Evolutionary conservation across 2,113 vertebrate species (phyloP).

Genomic region (Coregonus clupeaformis): DNA sequence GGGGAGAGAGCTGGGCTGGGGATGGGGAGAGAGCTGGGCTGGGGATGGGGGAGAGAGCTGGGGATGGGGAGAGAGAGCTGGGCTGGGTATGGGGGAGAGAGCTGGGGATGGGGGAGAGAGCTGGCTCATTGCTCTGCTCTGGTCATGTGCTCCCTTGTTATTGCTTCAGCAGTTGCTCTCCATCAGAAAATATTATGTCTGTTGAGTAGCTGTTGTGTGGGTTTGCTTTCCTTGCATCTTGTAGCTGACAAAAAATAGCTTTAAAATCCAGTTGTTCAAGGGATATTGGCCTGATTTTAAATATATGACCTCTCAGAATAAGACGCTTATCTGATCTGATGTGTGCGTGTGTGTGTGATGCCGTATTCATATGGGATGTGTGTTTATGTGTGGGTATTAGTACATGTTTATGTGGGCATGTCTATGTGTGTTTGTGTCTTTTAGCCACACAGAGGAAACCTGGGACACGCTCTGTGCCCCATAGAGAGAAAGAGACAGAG

Average conservation of each 20-base stretch:
- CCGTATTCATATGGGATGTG: slow-evolving; percentile 51
- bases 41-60: not conserved
- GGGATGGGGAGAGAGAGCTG: not conserved
- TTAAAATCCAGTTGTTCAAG: too few relatives aligned
- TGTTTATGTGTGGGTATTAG: slow-evolving; percentile 11
- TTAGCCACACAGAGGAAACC: slow-evolving; percentile 41
- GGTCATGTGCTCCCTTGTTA: slow-evolving; percentile 67
- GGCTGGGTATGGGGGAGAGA: slow-evolving; percentile 7
- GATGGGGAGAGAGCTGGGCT: too few relatives aligned
- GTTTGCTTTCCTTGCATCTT: too few relatives aligned
- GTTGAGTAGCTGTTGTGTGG: too few relatives aligned
- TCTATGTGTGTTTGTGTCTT: slow-evolving; percentile 8
- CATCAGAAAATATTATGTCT: not conserved
- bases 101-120: slow-evolving; percentile 46
- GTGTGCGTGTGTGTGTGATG: not conserved
- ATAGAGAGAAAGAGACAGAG: slow-evolving; percentile 26
- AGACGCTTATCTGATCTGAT: slow-evolving; percentile 14
- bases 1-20: too few relatives aligned
- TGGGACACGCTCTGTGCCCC: slow-evolving; percentile 36
- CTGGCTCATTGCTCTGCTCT: slow-evolving; percentile 57
- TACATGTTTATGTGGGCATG: not conserved
- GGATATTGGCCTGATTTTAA: too few relatives aligned
- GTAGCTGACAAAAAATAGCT: too few relatives aligned
- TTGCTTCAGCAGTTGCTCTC: slow-evolving; percentile 33
- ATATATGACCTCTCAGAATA: slow-evolving; percentile 41